A percentile compares a stretch with the other conserved stretches of the same genome.
Evolutionary conservation across 2,797 vertebrate genomes (phyloP).

Genomic region (Labeo calbasu): DNA sequence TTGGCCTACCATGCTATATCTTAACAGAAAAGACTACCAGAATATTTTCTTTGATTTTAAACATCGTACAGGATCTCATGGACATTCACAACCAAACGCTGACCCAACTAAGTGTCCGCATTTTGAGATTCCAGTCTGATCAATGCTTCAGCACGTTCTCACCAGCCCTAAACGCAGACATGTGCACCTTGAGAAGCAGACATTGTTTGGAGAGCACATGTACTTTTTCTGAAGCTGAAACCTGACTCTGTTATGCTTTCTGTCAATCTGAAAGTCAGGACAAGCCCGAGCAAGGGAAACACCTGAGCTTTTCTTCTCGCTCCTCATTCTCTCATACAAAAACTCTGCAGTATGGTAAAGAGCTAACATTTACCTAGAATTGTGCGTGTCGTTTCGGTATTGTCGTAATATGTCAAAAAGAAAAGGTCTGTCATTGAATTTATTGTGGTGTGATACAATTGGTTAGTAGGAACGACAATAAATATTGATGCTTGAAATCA

Average conservation of each 20-base stretch:
- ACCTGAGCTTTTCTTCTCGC: conserved; percentile 49
- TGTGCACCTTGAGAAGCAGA: conserved; percentile 45
- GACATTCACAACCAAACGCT: not conserved
- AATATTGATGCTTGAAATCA: not conserved
- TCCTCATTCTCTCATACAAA: conserved; percentile 43
- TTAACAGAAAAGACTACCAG: not conserved
- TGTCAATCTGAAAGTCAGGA: conserved; percentile 60
- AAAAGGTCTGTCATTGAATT: conserved; percentile 17
- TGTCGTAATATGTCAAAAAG: conserved; percentile 26
- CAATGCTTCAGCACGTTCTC: conserved; percentile 45
- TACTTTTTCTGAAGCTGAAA: conserved; percentile 62
- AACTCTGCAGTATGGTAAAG: conserved; percentile 37
- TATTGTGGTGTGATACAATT: conserved; percentile 6
- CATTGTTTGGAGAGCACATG: conserved; percentile 59
- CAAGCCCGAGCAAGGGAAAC: conserved; percentile 60
- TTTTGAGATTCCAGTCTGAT: conserved; percentile 19
- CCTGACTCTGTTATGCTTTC: conserved; percentile 59
- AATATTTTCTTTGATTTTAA: conserved; percentile 6
- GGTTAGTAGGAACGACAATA: not conserved
- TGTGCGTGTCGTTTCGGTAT: not conserved
- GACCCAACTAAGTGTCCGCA: conserved; percentile 15
- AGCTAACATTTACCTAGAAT: conserved; percentile 38
- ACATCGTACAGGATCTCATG: not conserved
- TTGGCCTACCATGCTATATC: not conserved
- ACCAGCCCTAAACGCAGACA: conserved; percentile 25